Base-by-base conservation (phyloP, 2,888 invertebrate species). In the Lochmaea crataegi region DNA sequence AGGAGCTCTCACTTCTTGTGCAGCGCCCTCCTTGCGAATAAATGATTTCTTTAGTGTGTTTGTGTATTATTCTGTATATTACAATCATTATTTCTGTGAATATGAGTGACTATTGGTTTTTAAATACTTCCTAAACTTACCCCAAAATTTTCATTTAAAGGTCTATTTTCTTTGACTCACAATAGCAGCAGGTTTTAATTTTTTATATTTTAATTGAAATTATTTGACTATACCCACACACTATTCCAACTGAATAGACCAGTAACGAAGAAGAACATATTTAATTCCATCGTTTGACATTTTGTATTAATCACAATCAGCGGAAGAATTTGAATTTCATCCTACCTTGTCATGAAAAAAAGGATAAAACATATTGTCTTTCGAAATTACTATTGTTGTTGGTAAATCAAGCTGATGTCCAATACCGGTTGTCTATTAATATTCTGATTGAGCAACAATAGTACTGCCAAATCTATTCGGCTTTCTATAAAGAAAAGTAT, bases 271-370 rank as follows among this genome's bases (percentile, higher is more conserved):
- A 65, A 66, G 58, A 66, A 66, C 22, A 60, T 67, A 60, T 18
- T 56, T 32, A 58, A 65, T 48, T 26, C 11, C 22, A 32, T 7
- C 26, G 45, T 18, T 51, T 11, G 71, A 71, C 75, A 71, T 65
- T 68, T 66, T 72, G 73, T 77, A 79, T 80, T 78, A 79, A 79
- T 79, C 78, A 80, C 77, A 81, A 81, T 81, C 80, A 81, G 75
- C 60, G 77, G 77, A 60, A 76, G 79, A 82, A 81, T 81, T 75
- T 81, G 81, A 80, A 78, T 82, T 82, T 82, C 82, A 82, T 82
- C 82, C 82, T 81, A 81, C 80, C 80, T 82, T 80, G 80, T 73
- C 80, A 79, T 78, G 79, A 75, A 32, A 32, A n/a, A 65, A 72
- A 71, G 70, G 68, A 72, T 72, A 78, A 81, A 80, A 82, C 81